These are phyloP conservation scores for Eurystomus gularis DNA, from an alignment of 2,113 vertebrate species.

Conservation along the genomic window DNA sequence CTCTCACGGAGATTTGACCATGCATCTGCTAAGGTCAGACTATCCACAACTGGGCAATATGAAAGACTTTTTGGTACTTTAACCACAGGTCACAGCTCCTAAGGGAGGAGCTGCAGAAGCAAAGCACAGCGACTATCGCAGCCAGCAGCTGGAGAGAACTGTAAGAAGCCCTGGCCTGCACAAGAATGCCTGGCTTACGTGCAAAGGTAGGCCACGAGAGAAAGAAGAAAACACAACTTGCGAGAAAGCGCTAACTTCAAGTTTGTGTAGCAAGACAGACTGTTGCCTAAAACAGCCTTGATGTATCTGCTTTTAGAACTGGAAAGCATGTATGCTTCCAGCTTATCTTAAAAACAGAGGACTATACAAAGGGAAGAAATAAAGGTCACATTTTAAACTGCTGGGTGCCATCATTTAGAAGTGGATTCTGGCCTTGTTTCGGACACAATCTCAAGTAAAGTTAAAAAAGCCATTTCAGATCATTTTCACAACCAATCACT, in stretches of 20 bases:
- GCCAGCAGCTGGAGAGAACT: background rate
- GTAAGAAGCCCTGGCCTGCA: background rate
- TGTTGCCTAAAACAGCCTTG: background rate
- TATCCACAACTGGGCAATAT: background rate
- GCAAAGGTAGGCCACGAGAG: background rate
- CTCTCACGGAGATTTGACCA: background rate
- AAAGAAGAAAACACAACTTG: fast-evolving
- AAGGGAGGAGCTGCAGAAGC: background rate
- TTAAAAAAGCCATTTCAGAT: background rate
- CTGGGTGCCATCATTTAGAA: background rate
- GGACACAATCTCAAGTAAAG: background rate
- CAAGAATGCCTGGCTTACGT: fast-evolving
- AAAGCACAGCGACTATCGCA: background rate
- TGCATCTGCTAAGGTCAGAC: background rate
- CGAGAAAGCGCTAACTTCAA: background rate
- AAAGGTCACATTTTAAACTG: background rate
- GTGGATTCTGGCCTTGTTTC: background rate
- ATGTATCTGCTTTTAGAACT: background rate
- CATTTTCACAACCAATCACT: background rate
- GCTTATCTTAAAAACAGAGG: background rate
- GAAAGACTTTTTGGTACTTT: background rate
- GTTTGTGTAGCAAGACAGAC: background rate
- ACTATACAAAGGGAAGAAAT: background rate
- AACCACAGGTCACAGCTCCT: background rate
- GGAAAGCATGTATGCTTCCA: background rate